Evolutionary conservation across 2,888 invertebrate genomes (phyloP).

Genomic region (Agrochola circellaris): DNA sequence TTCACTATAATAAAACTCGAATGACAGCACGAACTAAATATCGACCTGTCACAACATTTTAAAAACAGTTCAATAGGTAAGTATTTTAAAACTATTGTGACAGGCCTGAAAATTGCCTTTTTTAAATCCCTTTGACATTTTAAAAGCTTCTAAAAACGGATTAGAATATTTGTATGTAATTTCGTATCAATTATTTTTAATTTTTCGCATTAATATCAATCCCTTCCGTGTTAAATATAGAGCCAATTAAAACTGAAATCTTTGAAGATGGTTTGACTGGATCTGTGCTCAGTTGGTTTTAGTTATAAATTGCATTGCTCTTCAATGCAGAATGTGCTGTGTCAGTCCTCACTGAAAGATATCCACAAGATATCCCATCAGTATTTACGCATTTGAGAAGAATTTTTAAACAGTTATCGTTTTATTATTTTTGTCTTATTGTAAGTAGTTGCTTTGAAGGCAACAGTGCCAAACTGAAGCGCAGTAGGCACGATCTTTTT

Average conservation of each 20-base stretch:
- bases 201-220: neutral
- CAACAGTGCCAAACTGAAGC: neutral
- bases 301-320: neutral
- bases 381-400: neutral
- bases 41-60: too few relatives aligned
- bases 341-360: neutral
- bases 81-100: neutral
- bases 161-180: too few relatives aligned
- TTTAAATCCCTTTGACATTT: neutral
- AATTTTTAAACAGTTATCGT: too few relatives aligned
- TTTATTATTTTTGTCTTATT: neutral
- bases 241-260: neutral
- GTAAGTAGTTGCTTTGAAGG: neutral
- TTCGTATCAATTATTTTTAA: neutral
- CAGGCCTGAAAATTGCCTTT: too few relatives aligned
- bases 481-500: neutral
- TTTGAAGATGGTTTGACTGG: neutral
- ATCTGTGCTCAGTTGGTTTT: neutral
- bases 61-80: neutral
- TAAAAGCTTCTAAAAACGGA: neutral
- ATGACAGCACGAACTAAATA: neutral
- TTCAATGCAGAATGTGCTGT: neutral
- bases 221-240: neutral
- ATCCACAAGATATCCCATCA: too few relatives aligned
- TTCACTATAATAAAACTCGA: neutral